Base-by-base conservation (phyloP, 2,113 vertebrate species). In the Thalassarche chlororhynchos region DNA sequence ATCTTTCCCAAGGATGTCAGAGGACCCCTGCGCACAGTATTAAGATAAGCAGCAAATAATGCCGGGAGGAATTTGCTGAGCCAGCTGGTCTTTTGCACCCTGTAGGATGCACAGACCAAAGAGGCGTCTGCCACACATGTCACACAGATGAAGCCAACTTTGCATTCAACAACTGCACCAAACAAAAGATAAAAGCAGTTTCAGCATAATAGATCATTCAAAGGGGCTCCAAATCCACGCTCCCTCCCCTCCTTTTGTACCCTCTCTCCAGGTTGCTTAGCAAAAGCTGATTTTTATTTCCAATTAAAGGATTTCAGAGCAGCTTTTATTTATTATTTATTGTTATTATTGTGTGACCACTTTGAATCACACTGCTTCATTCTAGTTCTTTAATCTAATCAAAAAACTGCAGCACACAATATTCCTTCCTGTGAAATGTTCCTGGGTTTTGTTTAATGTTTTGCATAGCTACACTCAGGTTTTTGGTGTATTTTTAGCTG, bases 131-230 rank as follows among this genome's bases (percentile, higher is more conserved):
- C 93, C 96, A 97, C 96, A 97, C 97, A 93, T 97, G 96, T 97
- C 96, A 97, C 89, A 47, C 96, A 97, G 97, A 97, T 97, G 97
- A 97, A 96, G 91, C 94, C 96, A 96, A 96, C 97, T 97, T 97
- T 93, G 95, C 91, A 97, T 96, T 97, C 96, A 96, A 94, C 93
- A 97, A 97, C 96, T 94, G 89, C 97, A 97, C 94, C 85, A 97
- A 96, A 97, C 96, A 97, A 97, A 97, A 96, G 97, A 97, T 97
- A 93, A 97, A 97, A 97, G 97, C 89, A 91, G 17, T 87, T 96
- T 93, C 91, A 96, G 93, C 89, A 97, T 93, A 97, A 97, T 96
- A 88, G 94, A 97, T 94, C 93, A 71, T 87, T 96, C 95, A 96
- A 93, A 89, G 61, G 74, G 87, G 62, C 75, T 96, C 89, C 89